Base-by-base conservation (phyloP, 2,113 vertebrate species). In the Melospiza georgiana region DNA sequence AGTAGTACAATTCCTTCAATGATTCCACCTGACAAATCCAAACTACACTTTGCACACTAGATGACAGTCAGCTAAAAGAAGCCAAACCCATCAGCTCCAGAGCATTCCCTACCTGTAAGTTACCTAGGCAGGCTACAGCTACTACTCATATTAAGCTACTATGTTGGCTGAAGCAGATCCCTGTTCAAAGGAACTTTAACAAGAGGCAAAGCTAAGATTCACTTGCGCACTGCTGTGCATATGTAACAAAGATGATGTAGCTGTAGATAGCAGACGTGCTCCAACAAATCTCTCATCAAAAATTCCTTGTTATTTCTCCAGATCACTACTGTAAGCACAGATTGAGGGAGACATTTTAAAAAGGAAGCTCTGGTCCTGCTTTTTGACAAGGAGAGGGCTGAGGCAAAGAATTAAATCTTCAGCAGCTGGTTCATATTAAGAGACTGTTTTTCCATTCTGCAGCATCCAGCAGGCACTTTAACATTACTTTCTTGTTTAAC, bases 201-300 rank as follows among this genome's bases (percentile, higher is more conserved):
- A 3, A 66, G 22, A 57, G 21, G 39, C n/a, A 90, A 86, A 84
- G 58, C 23, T 80, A 55, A 68, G 39, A 58, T 5, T 46, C 7
- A 43, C 44, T 78, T 55, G 16, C 11, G 15, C 8, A 13, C 12
- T 39, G 20, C 10, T 59, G 28, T 9, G 67, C 0, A 55, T 21
- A 31, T 0, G 0, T 11, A 76, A 66, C 3, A 37, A 91, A 89
- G 21, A 58, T 1, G 21, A 66, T 0, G 0, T 5, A 63, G 15
- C 3, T 68, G 31, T 17, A 21, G 44, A 71, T 6, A 84, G 77
- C 30, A 88, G n/a, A 79, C 0, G 1, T 3, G 4, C 8, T 61
- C 21, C 52, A 75, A 54, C 23, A 62, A 89, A 57, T 10, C 3
- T n/a, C 39, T 43, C 17, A 22, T 28, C 9, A 81, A 67, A 72